Evolutionary conservation across 2,888 invertebrate species (phyloP).

Genomic region (Tethea ocularis): DNA sequence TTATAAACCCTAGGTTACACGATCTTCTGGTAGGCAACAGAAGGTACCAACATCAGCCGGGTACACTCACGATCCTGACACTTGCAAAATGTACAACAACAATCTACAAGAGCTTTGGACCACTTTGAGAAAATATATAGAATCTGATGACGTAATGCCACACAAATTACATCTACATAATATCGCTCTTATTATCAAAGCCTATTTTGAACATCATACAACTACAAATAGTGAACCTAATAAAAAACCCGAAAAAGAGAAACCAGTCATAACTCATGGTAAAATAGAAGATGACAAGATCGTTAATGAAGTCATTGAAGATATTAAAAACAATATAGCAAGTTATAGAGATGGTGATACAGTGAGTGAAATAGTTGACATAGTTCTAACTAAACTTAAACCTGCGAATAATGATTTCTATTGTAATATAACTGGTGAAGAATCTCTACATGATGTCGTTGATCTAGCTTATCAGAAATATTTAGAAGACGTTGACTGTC

Average conservation of each 20-base stretch:
- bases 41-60: conserved; percentile 28
- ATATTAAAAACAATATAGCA: background rate
- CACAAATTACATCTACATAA: conserved; percentile 28
- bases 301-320: background rate
- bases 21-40: background rate
- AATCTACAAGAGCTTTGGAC: conserved; percentile 33
- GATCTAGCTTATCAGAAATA: background rate
- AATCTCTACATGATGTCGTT: background rate
- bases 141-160: conserved; percentile 18
- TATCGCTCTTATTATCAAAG: conserved; percentile 33
- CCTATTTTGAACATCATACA: conserved; percentile 22
- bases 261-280: background rate
- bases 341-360: background rate
- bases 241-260: background rate
- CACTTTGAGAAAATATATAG: conserved; percentile 22
- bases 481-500: background rate
- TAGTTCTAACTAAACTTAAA: background rate
- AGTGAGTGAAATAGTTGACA: background rate
- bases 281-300: background rate
- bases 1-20: background rate
- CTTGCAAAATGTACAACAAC: conserved; percentile 33
- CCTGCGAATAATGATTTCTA: background rate
- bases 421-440: background rate
- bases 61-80: conserved; percentile 33
- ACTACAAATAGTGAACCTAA: background rate